These are phyloP conservation scores for Mugil cephalus DNA, from an alignment of 2,113 vertebrate genomes.

Conservation along the genomic window DNA sequence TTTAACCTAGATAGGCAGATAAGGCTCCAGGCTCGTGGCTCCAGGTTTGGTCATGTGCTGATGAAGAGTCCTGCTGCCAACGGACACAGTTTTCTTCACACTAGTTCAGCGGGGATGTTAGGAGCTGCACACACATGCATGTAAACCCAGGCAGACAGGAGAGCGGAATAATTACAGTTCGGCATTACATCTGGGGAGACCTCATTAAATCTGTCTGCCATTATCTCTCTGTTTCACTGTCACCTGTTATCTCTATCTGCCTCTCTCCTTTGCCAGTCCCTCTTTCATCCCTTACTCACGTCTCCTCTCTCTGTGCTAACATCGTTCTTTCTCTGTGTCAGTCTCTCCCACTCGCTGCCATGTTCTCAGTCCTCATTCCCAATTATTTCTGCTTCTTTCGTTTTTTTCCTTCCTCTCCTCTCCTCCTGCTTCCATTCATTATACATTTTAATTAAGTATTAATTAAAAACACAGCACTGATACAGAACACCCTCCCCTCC, in stretches of 20 bases:
- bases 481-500: slow-evolving; percentile 1
- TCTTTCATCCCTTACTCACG: slow-evolving; percentile 39
- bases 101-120: slow-evolving; percentile 42
- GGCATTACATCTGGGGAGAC: slow-evolving; percentile 65
- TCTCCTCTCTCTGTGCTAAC: slow-evolving; percentile 3
- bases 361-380: slow-evolving; percentile 21
- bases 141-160: slow-evolving; percentile 48
- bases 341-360: slow-evolving; percentile 11
- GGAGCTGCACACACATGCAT: slow-evolving; percentile 41
- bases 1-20: background rate
- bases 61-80: slow-evolving; percentile 42
- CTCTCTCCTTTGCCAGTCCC: slow-evolving; percentile 39
- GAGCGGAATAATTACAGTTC: slow-evolving; percentile 71
- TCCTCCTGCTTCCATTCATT: slow-evolving; percentile 13
- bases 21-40: slow-evolving; percentile 31
- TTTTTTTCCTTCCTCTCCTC: slow-evolving; percentile 14
- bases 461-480: slow-evolving; percentile 49
- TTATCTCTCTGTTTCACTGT: slow-evolving; percentile 63
- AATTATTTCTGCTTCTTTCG: slow-evolving; percentile 36
- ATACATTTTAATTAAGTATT: slow-evolving; percentile 48
- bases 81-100: slow-evolving; percentile 42
- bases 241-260: slow-evolving; percentile 61
- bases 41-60: slow-evolving; percentile 49
- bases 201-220: slow-evolving; percentile 75
- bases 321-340: slow-evolving; percentile 28